Evolutionary conservation across 1,140 invertebrate species (phyloP), one percentile per base, ranked within the genome.

Genomic region (Ips typographus): DNA sequence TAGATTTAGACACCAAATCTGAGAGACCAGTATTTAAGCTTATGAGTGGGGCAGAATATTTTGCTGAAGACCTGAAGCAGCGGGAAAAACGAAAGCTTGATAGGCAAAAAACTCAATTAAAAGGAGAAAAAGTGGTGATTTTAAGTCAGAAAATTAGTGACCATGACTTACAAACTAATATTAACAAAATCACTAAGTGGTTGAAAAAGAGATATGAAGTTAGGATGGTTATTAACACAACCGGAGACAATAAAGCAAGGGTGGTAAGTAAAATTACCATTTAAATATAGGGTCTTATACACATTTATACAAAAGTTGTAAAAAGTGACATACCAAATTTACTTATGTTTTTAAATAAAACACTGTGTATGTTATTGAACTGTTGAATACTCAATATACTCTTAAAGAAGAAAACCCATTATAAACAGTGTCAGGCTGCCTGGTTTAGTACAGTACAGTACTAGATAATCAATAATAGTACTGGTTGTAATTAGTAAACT

Each of bases 181-280:
- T 87, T 0, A 89, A 84, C 65, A 89, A 88, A 74, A 84, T 89
- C 40, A 65, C 76, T n/a, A 90, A 87, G 77, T 83, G 88, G 77
- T 74, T 91, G 22, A 77, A 78, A 2, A 91, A 90, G 72, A 82
- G 79, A 0, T 84, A 87, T 79, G 84, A 86, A 77, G 83, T 90
- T 22, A 82, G 84, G 75, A 77, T 90, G 43, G 72, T 85, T 2
- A 84, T 91, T 51, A 81, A 80, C 68, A 82, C 83, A 22, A 82
- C 83, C 62, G 74, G 76, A 36, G 81, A 81, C 63, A 80, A 83
- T 65, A 75, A 64, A 66, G 79, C 79, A 69, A 83, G 80, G 76
- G 75, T 78, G 70, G 86, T 86, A 79, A 78, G 80, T 82, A 70
- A 49, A 49, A 49, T 49, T 49, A 49, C 6, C 1, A 49, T 49